These are phyloP conservation scores for Patiria miniata DNA, from an alignment of 35 echinoderm and acorn worm genomes.

Conservation along the genomic window DNA sequence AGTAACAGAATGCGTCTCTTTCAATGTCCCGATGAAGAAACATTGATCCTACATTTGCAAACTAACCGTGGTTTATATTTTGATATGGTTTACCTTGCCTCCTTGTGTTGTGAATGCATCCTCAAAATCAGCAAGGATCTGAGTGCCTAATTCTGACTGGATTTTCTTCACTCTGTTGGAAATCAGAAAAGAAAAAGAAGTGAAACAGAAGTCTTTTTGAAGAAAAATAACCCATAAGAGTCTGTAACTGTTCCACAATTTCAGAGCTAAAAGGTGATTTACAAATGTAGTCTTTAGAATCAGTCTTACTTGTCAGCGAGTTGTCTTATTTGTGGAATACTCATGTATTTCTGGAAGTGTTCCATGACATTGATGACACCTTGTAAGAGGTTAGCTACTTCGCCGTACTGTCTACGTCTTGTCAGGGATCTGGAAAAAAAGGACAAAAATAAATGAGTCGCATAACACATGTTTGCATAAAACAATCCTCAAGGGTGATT, in stretches of 20 bases:
- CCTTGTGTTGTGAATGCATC: constrained; percentile 89
- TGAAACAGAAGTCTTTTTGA: not conserved
- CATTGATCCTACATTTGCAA: too few species aligned
- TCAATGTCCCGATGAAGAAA: too few species aligned
- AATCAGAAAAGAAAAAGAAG: not conserved
- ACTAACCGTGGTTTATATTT: too few species aligned
- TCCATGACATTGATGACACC: constrained; percentile 98
- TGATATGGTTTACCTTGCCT: constrained; percentile 77
- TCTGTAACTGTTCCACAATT: not conserved
- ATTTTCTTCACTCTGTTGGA: constrained; percentile 93
- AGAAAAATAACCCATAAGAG: not conserved
- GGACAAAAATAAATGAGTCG: not conserved
- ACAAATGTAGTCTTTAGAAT: not conserved
- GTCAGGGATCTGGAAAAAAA: constrained; percentile 70
- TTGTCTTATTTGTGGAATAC: constrained; percentile 97
- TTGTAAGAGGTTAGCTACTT: constrained; percentile 91
- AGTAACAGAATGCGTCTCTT: not conserved
- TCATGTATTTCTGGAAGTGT: constrained; percentile 99
- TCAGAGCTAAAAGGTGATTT: not conserved
- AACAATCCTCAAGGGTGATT: too few species aligned
- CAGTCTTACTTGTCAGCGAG: constrained; percentile 91
- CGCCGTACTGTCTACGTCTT: constrained; percentile 89
- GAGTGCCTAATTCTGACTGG: constrained; percentile 80
- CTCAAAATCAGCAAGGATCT: constrained; percentile 97
- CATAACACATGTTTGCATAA: too few species aligned